Percentiles rank a stretch among this genome's conserved stretches.
phyloP scores from a whole-genome alignment of 2,113 vertebrate genomes.

The Kryptolebias marmoratus region DNA sequence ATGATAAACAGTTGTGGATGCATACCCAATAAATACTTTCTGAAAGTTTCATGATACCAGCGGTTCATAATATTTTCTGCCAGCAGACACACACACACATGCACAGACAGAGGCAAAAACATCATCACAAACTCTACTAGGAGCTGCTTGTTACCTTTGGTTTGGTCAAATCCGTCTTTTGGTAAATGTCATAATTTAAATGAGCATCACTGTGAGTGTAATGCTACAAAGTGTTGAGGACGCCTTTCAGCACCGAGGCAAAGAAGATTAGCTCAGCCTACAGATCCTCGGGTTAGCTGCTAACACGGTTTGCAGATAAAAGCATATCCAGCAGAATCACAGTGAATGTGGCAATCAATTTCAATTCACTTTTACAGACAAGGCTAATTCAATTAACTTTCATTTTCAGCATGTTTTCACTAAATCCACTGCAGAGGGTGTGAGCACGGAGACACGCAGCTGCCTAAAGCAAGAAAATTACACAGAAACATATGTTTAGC shows the following conservation, averaged over 20 bases:
- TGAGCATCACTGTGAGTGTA: slow-evolving; percentile 9
- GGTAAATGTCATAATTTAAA: slow-evolving; percentile 23
- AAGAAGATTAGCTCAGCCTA: slow-evolving; percentile 51
- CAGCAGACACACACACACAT: too few species aligned
- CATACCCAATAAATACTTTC: too few species aligned
- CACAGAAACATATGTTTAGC: not conserved
- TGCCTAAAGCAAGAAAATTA: slow-evolving; percentile 18
- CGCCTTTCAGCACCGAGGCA: slow-evolving; percentile 36
- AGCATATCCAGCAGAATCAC: slow-evolving; percentile 35
- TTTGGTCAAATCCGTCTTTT: slow-evolving; percentile 24
- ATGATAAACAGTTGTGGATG: too few species aligned
- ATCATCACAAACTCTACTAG: slow-evolving; percentile 2
- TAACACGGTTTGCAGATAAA: slow-evolving; percentile 40
- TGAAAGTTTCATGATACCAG: too few species aligned
- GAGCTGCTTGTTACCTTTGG: slow-evolving; percentile 12
- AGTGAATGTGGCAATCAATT: slow-evolving; percentile 54
- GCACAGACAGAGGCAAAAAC: too few species aligned
- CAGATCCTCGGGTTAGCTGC: slow-evolving; percentile 23
- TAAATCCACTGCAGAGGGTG: slow-evolving; percentile 7
- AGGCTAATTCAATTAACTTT: slow-evolving; percentile 49
- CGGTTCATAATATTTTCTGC: too few species aligned
- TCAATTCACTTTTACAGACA: slow-evolving; percentile 49
- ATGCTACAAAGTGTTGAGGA: not conserved
- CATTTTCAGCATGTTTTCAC: slow-evolving; percentile 19
- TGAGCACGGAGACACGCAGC: not conserved